Conservation (phyloP, 2,797 vertebrate genomes). For the Acipenser transmontanus region DNA sequence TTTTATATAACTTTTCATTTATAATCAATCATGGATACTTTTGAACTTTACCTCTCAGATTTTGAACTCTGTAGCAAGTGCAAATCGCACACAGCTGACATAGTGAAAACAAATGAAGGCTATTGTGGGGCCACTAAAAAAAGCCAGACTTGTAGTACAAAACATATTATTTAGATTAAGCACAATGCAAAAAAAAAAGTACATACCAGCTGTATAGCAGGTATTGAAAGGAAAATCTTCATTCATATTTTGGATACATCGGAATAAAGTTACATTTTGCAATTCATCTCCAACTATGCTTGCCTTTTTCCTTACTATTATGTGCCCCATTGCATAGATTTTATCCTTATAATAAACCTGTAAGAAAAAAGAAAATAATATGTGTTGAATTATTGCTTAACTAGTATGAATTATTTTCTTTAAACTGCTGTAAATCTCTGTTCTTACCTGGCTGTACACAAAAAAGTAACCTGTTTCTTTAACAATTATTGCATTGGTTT, state of each 20-base stretch:
- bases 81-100: no score
- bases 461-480: slow-evolving; percentile 87
- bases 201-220: slow-evolving; percentile 89
- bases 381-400: not conserved
- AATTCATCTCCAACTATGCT: slow-evolving; percentile 81
- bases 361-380: slow-evolving; percentile 4
- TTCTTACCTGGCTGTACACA: slow-evolving; percentile 85
- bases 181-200: not conserved
- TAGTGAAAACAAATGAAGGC: no score
- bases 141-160: no score
- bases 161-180: no score
- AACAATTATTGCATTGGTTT: slow-evolving; percentile 75
- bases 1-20: no score
- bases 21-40: no score
- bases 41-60: no score
- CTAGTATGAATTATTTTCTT: not conserved
- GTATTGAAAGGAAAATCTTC: slow-evolving; percentile 75
- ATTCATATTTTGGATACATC: slow-evolving; percentile 91
- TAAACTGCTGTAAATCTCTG: not conserved
- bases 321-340: slow-evolving; percentile 86
- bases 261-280: slow-evolving; percentile 77
- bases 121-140: no score
- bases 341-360: slow-evolving; percentile 85
- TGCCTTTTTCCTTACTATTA: slow-evolving; percentile 83
- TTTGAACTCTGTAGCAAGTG: no score